Conservation (phyloP, 2,888 invertebrate species). For the Steinernema carpocapsae region DNA sequence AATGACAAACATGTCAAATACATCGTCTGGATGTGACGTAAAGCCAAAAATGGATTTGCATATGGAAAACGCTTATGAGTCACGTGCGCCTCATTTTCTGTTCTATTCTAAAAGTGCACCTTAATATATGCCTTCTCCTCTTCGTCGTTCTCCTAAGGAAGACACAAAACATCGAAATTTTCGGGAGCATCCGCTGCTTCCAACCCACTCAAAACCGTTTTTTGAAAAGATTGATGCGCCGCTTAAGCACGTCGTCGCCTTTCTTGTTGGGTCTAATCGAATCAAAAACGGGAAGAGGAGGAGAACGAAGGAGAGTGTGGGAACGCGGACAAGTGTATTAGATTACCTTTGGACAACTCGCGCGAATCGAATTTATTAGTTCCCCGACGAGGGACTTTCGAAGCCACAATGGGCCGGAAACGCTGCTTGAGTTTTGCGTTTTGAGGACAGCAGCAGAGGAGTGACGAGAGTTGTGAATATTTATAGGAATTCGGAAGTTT, state of each 20-base stretch:
- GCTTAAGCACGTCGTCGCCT: not conserved
- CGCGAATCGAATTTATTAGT: not conserved
- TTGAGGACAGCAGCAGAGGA: not conserved
- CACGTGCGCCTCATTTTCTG: no score
- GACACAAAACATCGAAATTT: not conserved
- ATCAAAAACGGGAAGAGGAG: not conserved
- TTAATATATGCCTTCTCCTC: not conserved
- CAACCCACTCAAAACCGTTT: not conserved
- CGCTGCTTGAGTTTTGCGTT: not conserved
- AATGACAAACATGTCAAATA: no score
- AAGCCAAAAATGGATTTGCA: no score
- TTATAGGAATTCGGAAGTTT: slow-evolving; percentile 10
- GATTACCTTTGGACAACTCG: slow-evolving; percentile 7
- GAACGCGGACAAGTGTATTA: slow-evolving; percentile 2
- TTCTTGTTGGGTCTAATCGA: slow-evolving; percentile 7
- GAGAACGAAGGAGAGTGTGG: not conserved
- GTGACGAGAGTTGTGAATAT: not conserved
- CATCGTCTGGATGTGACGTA: no score
- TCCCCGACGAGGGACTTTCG: not conserved
- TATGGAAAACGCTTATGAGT: no score
- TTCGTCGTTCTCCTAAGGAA: not conserved
- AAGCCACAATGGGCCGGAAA: not conserved
- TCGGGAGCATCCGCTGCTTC: not conserved
- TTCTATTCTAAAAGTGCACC: not conserved
- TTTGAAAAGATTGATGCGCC: slow-evolving; percentile 9